These are phyloP conservation scores for Drosophila bifasciata DNA, from an alignment of 1,140 invertebrate genomes.

Conservation along the genomic window DNA sequence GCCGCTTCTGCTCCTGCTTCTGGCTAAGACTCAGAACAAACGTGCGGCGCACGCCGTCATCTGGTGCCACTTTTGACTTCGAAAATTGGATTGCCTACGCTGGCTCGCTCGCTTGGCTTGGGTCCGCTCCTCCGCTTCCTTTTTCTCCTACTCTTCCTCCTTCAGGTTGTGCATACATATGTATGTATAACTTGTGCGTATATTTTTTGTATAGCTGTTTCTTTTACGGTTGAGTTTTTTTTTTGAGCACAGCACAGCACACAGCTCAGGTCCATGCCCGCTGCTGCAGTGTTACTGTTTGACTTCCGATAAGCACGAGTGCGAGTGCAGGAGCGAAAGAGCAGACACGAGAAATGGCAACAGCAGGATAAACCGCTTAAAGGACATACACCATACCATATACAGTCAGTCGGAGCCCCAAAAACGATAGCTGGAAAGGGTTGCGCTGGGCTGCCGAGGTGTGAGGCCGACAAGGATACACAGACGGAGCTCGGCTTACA, in stretches of 20 bases:
- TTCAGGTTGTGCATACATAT: too few species aligned
- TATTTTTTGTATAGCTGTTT: slow-evolving; percentile 61
- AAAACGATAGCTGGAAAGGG: slow-evolving; percentile 56
- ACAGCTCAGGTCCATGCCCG: slow-evolving; percentile 24
- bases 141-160: too few species aligned
- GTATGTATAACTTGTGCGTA: slow-evolving; percentile 4
- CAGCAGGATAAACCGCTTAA: slow-evolving; percentile 79
- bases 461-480: slow-evolving; percentile 75
- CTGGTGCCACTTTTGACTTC: slow-evolving; percentile 83
- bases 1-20: slow-evolving; percentile 23
- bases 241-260: slow-evolving; percentile 55
- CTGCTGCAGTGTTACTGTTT: slow-evolving; percentile 66
- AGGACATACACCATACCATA: slow-evolving; percentile 55
- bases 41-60: slow-evolving; percentile 81
- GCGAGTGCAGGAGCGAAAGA: slow-evolving; percentile 59
- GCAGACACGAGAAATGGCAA: slow-evolving; percentile 33
- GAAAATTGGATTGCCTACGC: slow-evolving; percentile 73
- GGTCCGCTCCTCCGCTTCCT: too few species aligned
- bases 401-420: slow-evolving; percentile 27
- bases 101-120: slow-evolving; percentile 47
- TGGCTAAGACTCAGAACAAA: slow-evolving; percentile 58
- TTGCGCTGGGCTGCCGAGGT: slow-evolving; percentile 60
- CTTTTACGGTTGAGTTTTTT: slow-evolving; percentile 65
- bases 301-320: slow-evolving; percentile 80
- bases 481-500: slow-evolving; percentile 66